Evolutionary conservation across 1,140 invertebrate species (phyloP).

Genomic region (Portunus trituberculatus): DNA sequence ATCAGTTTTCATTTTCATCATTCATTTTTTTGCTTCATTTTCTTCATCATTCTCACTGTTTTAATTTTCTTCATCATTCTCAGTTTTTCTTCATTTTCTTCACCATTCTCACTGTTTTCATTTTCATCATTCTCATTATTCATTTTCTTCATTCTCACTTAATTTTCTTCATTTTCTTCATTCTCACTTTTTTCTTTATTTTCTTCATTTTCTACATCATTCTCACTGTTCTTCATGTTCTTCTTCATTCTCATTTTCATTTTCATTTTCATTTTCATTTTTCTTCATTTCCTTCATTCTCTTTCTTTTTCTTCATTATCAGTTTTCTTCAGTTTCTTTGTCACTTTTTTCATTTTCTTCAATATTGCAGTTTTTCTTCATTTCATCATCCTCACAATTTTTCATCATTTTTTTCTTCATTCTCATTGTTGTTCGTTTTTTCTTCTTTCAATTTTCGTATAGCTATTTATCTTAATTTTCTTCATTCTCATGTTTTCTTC

Average conservation of each 20-base stretch:
- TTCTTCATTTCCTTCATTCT: neutral
- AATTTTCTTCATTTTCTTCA: neutral
- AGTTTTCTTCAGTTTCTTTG: neutral
- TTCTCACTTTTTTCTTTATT: neutral
- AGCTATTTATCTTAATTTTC: no score
- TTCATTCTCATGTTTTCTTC: no score
- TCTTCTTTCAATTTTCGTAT: no score
- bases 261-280: neutral
- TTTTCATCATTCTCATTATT: neutral
- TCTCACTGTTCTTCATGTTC: neutral
- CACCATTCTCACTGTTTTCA: neutral
- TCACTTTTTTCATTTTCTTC: neutral
- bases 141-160: neutral
- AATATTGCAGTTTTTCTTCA: neutral
- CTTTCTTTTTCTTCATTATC: neutral
- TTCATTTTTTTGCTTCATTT: neutral
- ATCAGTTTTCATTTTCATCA: neutral
- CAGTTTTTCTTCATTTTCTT: neutral
- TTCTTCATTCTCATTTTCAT: neutral
- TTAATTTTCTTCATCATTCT: neutral
- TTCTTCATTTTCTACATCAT: neutral
- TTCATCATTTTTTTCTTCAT: neutral
- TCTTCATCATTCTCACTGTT: neutral
- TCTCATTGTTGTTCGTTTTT: neutral
- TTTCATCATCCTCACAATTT: neutral